Evolutionary conservation across 1,140 invertebrate species (phyloP).

Genomic region (Ips typographus): DNA sequence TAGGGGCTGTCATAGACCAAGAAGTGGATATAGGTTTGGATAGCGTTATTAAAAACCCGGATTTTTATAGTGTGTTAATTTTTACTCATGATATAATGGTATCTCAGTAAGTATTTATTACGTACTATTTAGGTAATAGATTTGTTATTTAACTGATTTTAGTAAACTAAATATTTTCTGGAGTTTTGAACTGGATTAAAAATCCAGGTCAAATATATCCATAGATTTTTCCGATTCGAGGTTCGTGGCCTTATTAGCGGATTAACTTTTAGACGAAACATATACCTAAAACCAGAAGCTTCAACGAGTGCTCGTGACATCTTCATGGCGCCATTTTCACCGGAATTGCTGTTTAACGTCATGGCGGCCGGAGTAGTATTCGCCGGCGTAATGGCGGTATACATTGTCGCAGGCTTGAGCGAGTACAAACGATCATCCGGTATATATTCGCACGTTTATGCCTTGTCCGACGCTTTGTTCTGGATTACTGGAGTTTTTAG

Average conservation of each 20-base stretch:
- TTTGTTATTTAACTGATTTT: conserved; percentile 4
- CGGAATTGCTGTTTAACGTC: conserved; percentile 57
- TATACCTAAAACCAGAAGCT: conserved; percentile 63
- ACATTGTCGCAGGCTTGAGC: not conserved
- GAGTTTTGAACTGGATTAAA: too few species aligned
- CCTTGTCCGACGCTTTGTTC: conserved; percentile 15
- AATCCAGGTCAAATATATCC: not conserved
- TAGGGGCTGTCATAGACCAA: conserved; percentile 58
- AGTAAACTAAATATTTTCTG: too few species aligned
- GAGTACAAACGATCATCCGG: not conserved
- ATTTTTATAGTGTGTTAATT: conserved; percentile 58
- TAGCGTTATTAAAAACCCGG: conserved; percentile 58
- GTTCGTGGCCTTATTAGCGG: not conserved
- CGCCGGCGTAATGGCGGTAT: conserved; percentile 48
- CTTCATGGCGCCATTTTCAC: conserved; percentile 63
- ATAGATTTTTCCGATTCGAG: not conserved
- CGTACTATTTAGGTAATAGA: not conserved
- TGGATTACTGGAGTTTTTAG: conserved; percentile 54
- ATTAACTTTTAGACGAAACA: conserved; percentile 57
- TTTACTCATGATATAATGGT: conserved; percentile 50
- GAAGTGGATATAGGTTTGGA: conserved; percentile 62
- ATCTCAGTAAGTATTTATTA: conserved; percentile 31
- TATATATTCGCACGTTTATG: not conserved
- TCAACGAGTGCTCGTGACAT: conserved; percentile 62
- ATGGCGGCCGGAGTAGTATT: conserved; percentile 56